Percentiles rank a stretch among this genome's conserved stretches.
Evolutionary conservation across 2,113 vertebrate species (phyloP).

Genomic region (Hyperoodon ampullatus): DNA sequence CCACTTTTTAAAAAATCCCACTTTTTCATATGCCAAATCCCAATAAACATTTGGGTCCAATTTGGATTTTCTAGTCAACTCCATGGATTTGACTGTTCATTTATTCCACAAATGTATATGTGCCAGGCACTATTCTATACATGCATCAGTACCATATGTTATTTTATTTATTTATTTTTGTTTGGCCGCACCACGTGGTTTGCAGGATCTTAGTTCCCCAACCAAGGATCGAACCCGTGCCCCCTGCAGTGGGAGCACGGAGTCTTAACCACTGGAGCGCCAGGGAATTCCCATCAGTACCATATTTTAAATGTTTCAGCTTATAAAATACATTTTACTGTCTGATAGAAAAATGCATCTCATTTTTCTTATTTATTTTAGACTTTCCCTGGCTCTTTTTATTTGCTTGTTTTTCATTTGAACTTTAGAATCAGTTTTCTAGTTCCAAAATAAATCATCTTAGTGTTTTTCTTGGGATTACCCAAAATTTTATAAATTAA

Average conservation of each 20-base stretch:
- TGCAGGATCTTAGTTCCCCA: no score
- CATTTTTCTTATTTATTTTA: constrained; percentile 30
- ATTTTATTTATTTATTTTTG: no score
- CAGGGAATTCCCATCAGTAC: no score
- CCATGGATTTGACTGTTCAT: not conserved
- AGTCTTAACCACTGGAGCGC: no score
- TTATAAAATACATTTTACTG: not conserved
- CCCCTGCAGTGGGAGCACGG: no score
- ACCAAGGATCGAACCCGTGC: no score
- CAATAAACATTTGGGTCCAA: not conserved
- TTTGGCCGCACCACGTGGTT: no score
- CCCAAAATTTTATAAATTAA: not conserved
- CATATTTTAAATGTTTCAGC: not conserved
- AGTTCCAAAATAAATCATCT: not conserved
- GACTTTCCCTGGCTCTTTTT: not conserved
- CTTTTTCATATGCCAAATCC: not conserved
- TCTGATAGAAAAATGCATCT: not conserved
- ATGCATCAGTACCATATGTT: not conserved
- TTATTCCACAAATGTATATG: not conserved
- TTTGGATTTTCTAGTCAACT: not conserved
- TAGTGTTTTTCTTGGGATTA: constrained; percentile 23
- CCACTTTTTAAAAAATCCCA: no score
- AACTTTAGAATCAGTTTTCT: constrained; percentile 24
- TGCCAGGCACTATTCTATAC: not conserved
- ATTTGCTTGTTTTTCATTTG: constrained; percentile 1